A percentile compares a stretch with the other conserved stretches of the same genome.
Conservation (phyloP, 2,888 invertebrate species). For the Labia minor region DNA sequence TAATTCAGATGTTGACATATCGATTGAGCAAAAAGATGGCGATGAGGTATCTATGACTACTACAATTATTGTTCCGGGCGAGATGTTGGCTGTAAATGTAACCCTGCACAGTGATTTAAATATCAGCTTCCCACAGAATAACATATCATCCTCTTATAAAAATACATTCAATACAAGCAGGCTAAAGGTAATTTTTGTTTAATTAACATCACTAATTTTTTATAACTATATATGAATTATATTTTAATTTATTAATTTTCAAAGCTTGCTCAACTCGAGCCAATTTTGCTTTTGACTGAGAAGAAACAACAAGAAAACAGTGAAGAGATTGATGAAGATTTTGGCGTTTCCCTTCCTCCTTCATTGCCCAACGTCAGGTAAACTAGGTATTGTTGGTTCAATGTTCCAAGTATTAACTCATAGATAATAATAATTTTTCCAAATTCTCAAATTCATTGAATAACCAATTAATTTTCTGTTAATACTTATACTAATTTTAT, state of each 20-base stretch:
- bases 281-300: not conserved
- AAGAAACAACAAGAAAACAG: not conserved
- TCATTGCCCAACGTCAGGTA: slow-evolving; percentile 69
- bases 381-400: slow-evolving; percentile 28
- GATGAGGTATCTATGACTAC: slow-evolving; percentile 28
- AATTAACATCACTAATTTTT: no score
- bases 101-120: slow-evolving; percentile 39
- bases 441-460: no score
- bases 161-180: slow-evolving; percentile 19
- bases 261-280: not conserved
- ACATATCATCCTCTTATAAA: slow-evolving; percentile 64
- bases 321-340: slow-evolving; percentile 1
- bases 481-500: no score
- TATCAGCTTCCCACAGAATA: not conserved
- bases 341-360: slow-evolving; percentile 49
- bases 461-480: no score
- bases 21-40: slow-evolving; percentile 18
- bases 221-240: not conserved
- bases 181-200: not conserved
- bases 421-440: not conserved
- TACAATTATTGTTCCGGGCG: slow-evolving; percentile 38
- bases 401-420: not conserved
- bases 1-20: not conserved
- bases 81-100: slow-evolving; percentile 46
- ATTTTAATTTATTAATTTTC: not conserved